These are phyloP conservation scores for Macquaria ambigua DNA, from an alignment of 2,113 vertebrate species.

Conservation along the genomic window DNA sequence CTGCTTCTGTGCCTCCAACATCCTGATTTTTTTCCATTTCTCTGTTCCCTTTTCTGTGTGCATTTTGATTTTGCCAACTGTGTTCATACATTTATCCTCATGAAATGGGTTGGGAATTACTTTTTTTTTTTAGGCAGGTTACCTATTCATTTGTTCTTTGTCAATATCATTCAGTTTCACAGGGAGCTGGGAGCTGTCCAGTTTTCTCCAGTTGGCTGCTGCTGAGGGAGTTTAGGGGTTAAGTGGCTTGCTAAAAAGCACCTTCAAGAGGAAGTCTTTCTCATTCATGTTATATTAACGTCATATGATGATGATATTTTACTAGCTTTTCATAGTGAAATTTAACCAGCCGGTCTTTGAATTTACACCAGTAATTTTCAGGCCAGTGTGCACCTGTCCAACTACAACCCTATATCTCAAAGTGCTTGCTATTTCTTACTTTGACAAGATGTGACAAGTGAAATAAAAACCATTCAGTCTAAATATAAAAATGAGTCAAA, in stretches of 20 bases:
- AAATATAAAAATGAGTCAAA: neutral
- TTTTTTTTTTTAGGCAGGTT: neutral
- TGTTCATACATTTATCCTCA: constrained; percentile 9
- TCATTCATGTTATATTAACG: neutral
- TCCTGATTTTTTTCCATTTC: neutral
- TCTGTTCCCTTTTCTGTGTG: neutral
- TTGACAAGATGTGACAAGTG: neutral
- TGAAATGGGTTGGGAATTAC: constrained; percentile 20
- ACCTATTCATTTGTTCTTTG: neutral
- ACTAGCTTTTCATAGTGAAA: neutral
- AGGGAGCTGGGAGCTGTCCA: neutral
- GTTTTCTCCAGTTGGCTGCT: neutral
- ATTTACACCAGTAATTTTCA: neutral
- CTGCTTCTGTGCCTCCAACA: constrained; percentile 4
- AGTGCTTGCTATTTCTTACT: neutral
- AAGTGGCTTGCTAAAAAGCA: neutral
- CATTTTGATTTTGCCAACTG: neutral
- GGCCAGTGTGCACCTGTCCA: neutral
- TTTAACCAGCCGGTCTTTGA: neutral
- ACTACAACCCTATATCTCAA: neutral
- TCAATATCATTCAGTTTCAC: neutral
- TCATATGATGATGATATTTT: neutral
- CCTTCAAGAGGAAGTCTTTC: neutral
- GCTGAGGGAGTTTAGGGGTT: neutral
- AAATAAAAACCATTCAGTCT: neutral